Base-by-base conservation (phyloP, 1,140 invertebrate genomes). In the Dendroctonus ponderosae region DNA sequence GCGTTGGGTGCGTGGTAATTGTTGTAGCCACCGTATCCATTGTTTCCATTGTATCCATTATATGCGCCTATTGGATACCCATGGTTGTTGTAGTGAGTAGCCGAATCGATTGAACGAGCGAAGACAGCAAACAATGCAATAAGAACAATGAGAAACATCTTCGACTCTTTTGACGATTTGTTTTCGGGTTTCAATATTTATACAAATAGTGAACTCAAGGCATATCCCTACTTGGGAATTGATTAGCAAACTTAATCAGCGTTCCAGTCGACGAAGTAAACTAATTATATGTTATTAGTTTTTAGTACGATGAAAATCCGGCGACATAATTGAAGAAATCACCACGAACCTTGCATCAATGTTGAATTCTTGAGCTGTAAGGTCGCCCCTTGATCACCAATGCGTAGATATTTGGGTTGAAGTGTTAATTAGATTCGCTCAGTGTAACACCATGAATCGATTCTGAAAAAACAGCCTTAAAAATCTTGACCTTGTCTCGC, bases 231-330 rank as follows among this genome's bases (percentile, higher is more conserved):
- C 26, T 26, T 26, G 26, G 26, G 26, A 26, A 26, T 26, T 26
- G 26, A 26, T 26, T 26, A 26, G 26, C 26, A 26, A 26, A 26
- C 26, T 26, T 26, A 26, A 26, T 26, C 26, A 14, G 50, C 50
- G 50, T 52, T 26, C 37, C 50, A 26, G 50, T 52, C 50, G 37
- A 52, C 3, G 50, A 4, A 52, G 9, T 26, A 46, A 52, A n/a
- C n/a, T 52, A 52, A 52, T 52, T 52, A 52, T 26, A n/a, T 52
- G 50, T 52, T 26, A 52, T 52, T 52, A 52, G 50, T 14, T 52
- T 52, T 52, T 52, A 8, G 7, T 14, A 52, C 26, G n/a, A 5
- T 26, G 9, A 52, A 52, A 26, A 14, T 6, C 50, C 15, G 8
- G 37, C 43, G 43, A 52, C 9, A 14, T 26, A 52, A 52, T 52